Evolutionary conservation across 2,113 vertebrate species (phyloP).

Genomic region (Calidris pugnax): DNA sequence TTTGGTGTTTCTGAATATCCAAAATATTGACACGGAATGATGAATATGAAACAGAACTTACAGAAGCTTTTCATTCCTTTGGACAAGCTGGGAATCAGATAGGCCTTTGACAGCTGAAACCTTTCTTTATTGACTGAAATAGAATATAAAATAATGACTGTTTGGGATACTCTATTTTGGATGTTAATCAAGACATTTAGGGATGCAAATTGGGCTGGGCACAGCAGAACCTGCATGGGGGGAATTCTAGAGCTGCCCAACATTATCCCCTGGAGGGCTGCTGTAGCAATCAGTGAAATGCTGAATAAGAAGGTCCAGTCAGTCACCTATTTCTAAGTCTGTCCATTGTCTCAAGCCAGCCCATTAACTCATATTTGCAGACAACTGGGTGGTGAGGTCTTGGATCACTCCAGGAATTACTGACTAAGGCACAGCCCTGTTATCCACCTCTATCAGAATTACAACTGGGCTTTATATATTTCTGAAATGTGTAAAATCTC

Average conservation of each 20-base stretch:
- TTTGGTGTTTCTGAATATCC: not conserved
- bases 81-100: not conserved
- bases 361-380: not conserved
- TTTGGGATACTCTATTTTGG: not conserved
- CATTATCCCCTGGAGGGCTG: not conserved
- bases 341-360: not conserved
- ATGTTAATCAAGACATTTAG: not conserved
- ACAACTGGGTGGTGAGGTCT: not conserved
- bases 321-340: not conserved
- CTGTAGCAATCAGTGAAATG: not conserved
- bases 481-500: not conserved
- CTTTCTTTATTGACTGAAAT: not conserved
- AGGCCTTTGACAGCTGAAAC: not conserved
- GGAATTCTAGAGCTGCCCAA: not conserved
- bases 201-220: not conserved
- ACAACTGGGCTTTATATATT: not conserved
- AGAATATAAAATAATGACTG: not conserved
- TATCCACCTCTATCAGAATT: not conserved
- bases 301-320: not conserved
- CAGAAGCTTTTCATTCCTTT: not conserved
- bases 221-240: not conserved
- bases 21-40: not conserved
- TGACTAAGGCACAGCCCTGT: not conserved
- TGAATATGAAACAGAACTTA: not conserved
- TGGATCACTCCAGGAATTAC: not conserved